Percentiles rank a stretch among this genome's conserved stretches.
Evolutionary conservation across 2,888 invertebrate genomes (phyloP).

Genomic region (Euzophera pinguis): DNA sequence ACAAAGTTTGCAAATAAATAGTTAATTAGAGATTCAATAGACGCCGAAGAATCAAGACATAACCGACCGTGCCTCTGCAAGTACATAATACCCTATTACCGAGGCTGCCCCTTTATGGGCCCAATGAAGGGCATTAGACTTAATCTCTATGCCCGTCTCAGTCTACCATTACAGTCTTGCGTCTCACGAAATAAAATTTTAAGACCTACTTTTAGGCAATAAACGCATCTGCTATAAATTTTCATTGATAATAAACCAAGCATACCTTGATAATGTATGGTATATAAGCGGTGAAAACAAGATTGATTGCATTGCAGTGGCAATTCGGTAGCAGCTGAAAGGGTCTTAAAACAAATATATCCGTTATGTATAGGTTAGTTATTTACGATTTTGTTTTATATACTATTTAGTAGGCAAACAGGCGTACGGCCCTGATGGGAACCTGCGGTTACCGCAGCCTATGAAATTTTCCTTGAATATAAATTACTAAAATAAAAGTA

Average conservation of each 20-base stretch:
- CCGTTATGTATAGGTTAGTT: too few species aligned
- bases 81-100: background rate
- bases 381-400: too few species aligned
- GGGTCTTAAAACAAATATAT: too few species aligned
- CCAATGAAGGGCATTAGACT: conserved; percentile 6
- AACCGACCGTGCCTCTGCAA: background rate
- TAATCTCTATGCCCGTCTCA: conserved; percentile 10
- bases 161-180: conserved; percentile 2
- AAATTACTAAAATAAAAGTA: too few species aligned
- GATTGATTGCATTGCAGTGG: too few species aligned
- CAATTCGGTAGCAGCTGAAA: too few species aligned
- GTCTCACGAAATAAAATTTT: background rate
- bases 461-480: too few species aligned
- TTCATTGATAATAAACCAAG: background rate
- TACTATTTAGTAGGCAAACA: too few species aligned
- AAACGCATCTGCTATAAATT: background rate
- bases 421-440: too few species aligned
- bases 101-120: conserved; percentile 1
- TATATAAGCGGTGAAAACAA: too few species aligned
- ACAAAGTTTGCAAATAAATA: background rate
- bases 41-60: background rate
- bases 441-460: too few species aligned
- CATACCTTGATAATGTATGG: too few species aligned
- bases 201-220: background rate
- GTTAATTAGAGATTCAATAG: background rate